These are phyloP conservation scores for Psilopogon haemacephalus DNA, from an alignment of 2,113 vertebrate species.

Conservation along the genomic window DNA sequence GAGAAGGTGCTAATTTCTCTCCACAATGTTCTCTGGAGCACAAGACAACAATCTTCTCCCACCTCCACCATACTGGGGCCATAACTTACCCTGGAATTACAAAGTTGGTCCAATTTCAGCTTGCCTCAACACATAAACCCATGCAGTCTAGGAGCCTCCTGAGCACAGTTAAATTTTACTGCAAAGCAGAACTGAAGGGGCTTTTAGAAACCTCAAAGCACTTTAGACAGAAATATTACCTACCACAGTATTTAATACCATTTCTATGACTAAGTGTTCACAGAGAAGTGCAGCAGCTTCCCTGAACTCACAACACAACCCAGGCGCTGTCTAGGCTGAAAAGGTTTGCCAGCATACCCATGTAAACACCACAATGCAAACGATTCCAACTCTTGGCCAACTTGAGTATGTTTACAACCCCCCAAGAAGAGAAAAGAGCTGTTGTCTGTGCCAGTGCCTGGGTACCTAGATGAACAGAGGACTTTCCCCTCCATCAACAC, in stretches of 20 bases:
- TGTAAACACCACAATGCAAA: neutral
- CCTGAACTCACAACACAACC: neutral
- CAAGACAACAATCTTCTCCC: neutral
- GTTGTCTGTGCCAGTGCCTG: neutral
- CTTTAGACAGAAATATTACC: neutral
- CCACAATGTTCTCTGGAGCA: neutral
- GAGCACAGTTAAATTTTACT: conserved; percentile 11
- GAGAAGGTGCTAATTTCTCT: neutral
- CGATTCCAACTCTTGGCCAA: neutral
- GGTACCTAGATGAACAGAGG: neutral
- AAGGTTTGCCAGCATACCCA: neutral
- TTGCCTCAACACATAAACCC: neutral
- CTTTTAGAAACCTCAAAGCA: conserved; percentile 9
- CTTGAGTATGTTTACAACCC: neutral
- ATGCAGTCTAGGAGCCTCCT: neutral
- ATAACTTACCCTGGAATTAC: neutral
- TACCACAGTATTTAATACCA: neutral
- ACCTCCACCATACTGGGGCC: neutral
- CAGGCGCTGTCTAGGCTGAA: neutral
- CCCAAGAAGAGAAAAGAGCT: neutral
- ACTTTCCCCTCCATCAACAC: neutral
- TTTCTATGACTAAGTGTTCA: neutral
- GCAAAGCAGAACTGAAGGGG: neutral
- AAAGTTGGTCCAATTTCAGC: neutral
- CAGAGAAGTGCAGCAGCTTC: neutral